These are phyloP conservation scores for Sardina pilchardus DNA, from an alignment of 2,113 vertebrate genomes.

Conservation along the genomic window DNA sequence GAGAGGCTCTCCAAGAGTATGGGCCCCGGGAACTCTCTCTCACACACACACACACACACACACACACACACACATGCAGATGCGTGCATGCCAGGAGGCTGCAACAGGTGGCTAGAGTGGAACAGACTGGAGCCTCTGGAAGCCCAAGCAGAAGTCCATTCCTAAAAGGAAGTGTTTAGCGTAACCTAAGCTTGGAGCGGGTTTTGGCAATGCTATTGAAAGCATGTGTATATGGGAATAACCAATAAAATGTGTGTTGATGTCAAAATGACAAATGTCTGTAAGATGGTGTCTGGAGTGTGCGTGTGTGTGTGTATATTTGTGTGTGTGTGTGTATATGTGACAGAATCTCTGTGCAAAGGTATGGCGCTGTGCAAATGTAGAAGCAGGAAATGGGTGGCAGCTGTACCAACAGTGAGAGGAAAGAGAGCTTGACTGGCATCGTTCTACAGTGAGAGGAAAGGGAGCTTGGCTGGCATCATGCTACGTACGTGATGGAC, in stretches of 20 bases:
- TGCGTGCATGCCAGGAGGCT: not conserved
- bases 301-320: not conserved
- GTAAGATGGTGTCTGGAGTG: not conserved
- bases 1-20: slow-evolving; percentile 6
- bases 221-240: not conserved
- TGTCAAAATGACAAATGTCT: not conserved
- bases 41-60: not conserved
- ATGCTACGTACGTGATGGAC: too few species aligned
- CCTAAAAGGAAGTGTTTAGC: not conserved
- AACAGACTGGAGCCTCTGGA: not conserved
- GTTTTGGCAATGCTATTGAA: not conserved
- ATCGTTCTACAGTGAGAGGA: slow-evolving; percentile 49
- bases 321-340: not conserved
- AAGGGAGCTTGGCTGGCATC: slow-evolving; percentile 30
- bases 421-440: not conserved
- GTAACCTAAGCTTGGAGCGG: not conserved
- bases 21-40: not conserved
- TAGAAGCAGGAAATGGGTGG: slow-evolving; percentile 46
- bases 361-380: not conserved
- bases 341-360: not conserved
- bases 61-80: not conserved
- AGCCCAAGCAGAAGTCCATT: not conserved
- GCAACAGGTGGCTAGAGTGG: slow-evolving; percentile 42
- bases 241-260: not conserved
- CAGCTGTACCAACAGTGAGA: slow-evolving; percentile 58